phyloP scores from a whole-genome alignment of 2,888 invertebrate genomes.

The Ditylenchus weischeri region DNA sequence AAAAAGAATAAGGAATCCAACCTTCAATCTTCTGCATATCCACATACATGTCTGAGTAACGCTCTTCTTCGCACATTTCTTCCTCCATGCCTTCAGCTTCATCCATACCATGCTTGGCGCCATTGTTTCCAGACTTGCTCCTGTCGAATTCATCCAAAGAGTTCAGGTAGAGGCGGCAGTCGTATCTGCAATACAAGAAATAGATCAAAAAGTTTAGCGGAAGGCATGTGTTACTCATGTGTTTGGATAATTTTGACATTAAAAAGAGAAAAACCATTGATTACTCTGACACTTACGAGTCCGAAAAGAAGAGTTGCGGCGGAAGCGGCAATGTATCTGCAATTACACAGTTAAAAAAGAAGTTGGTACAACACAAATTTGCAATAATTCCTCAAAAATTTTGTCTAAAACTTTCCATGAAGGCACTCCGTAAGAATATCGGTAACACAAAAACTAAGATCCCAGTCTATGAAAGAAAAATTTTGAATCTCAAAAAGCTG shows the following conservation, averaged over 20 bases:
- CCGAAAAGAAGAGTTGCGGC: too few species aligned
- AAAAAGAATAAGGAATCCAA: slow-evolving; percentile 14
- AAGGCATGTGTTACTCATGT: too few species aligned
- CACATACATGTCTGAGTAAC: slow-evolving; percentile 81
- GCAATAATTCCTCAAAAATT: too few species aligned
- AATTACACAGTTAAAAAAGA: too few species aligned
- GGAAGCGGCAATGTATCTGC: too few species aligned
- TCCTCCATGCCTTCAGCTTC: slow-evolving; percentile 70
- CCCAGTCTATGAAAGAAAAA: not conserved
- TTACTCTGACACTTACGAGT: too few species aligned
- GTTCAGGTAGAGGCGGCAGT: slow-evolving; percentile 50
- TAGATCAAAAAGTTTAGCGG: not conserved
- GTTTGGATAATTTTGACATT: not conserved
- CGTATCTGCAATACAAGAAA: slow-evolving; percentile 50
- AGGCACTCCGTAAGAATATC: too few species aligned
- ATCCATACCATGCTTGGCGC: slow-evolving; percentile 63
- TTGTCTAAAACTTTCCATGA: too few species aligned
- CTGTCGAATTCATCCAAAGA: slow-evolving; percentile 30
- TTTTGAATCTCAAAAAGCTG: not conserved
- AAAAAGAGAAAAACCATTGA: too few species aligned
- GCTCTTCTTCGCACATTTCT: slow-evolving; percentile 87
- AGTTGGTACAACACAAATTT: too few species aligned
- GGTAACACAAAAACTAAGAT: not conserved
- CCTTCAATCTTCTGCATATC: slow-evolving; percentile 71
- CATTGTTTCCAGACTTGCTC: slow-evolving; percentile 67